phyloP scores from a whole-genome alignment of 1,140 invertebrate genomes.

The Homarus americanus region DNA sequence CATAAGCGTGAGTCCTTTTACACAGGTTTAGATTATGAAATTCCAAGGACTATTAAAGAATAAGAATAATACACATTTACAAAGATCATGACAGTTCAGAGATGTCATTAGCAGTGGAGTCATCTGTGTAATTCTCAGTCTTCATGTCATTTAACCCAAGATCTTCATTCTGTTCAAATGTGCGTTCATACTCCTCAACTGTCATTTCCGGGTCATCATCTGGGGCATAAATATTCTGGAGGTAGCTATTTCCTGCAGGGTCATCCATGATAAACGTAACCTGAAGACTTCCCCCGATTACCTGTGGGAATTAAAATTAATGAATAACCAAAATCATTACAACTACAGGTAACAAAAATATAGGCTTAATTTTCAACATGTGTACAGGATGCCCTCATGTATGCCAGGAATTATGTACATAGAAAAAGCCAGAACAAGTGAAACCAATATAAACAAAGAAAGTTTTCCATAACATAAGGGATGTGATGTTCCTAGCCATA shows the following conservation, averaged over 20 bases:
- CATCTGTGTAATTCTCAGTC: constrained; percentile 86
- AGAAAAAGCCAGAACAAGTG: too few relatives aligned
- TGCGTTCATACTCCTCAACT: constrained; percentile 90
- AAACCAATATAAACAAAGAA: too few relatives aligned
- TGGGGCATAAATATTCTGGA: constrained; percentile 90
- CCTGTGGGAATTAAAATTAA: constrained; percentile 33
- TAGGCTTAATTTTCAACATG: too few relatives aligned
- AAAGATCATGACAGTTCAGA: not conserved
- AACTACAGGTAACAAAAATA: too few relatives aligned
- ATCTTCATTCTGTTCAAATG: constrained; percentile 95
- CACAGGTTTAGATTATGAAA: too few relatives aligned
- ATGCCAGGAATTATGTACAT: too few relatives aligned
- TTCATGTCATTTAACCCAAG: constrained; percentile 98
- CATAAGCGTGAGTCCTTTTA: too few relatives aligned
- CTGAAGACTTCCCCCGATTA: constrained; percentile 81
- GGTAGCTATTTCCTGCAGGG: constrained; percentile 97
- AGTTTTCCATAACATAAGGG: too few relatives aligned
- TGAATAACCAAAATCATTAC: too few relatives aligned
- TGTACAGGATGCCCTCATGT: too few relatives aligned
- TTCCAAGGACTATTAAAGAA: too few relatives aligned
- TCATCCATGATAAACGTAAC: constrained; percentile 94
- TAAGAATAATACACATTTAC: not conserved
- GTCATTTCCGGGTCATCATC: constrained; percentile 86
- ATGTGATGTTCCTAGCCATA: too few relatives aligned
- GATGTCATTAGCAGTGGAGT: not conserved